Percentiles rank a stretch among this genome's conserved stretches.
Evolutionary conservation across 1,140 invertebrate species (phyloP).

Genomic region (Stegodyphus mimosarum): DNA sequence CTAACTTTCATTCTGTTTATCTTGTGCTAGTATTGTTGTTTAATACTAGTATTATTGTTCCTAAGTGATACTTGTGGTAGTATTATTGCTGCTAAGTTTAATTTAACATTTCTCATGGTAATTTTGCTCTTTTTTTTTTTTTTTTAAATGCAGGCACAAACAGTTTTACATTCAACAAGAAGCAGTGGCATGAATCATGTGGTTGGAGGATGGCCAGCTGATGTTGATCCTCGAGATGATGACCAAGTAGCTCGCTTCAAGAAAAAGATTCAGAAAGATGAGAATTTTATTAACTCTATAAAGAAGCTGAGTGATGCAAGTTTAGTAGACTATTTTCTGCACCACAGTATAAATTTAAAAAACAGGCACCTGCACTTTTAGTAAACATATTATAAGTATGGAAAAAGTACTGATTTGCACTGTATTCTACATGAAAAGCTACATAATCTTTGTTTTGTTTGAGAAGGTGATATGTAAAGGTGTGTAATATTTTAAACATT

Average conservation of each 20-base stretch:
- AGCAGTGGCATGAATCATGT: conserved; percentile 85
- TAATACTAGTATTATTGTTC: too few relatives aligned
- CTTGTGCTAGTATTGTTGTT: too few relatives aligned
- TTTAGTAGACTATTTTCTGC: background rate
- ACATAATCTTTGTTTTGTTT: too few relatives aligned
- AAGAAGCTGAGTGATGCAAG: conserved; percentile 76
- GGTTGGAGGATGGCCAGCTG: conserved; percentile 97
- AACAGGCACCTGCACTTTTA: too few relatives aligned
- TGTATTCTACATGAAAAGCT: too few relatives aligned
- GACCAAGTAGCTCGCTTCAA: conserved; percentile 90
- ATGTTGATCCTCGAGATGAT: conserved; percentile 88
- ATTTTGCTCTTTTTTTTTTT: background rate
- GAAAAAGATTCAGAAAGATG: conserved; percentile 97
- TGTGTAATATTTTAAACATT: too few relatives aligned
- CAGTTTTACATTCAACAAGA: conserved; percentile 83
- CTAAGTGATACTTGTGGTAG: too few relatives aligned
- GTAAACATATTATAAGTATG: too few relatives aligned
- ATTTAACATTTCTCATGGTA: background rate
- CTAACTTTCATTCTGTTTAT: too few relatives aligned
- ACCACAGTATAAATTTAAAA: background rate
- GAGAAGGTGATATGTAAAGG: too few relatives aligned
- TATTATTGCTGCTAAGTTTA: too few relatives aligned
- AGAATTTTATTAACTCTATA: conserved; percentile 87
- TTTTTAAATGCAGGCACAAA: conserved; percentile 72
- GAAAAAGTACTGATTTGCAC: too few relatives aligned